Conservation (phyloP, 2,797 vertebrate genomes). For the Sarcophilus harrisii region DNA sequence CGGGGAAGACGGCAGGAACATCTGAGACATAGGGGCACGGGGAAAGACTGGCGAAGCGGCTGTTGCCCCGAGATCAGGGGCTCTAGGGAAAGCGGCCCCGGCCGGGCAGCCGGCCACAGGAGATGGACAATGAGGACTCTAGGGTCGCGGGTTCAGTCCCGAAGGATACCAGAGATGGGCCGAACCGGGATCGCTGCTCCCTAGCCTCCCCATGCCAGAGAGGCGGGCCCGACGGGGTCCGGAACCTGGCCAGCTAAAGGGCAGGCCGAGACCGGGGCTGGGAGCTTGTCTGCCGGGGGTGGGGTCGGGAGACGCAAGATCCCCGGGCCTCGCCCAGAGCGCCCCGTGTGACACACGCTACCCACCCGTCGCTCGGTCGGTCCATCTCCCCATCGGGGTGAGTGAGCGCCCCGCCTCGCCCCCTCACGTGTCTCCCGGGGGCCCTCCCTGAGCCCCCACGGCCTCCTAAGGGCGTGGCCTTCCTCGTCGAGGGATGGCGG, state of each 20-base stretch:
- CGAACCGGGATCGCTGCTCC: background rate
- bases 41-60: constrained; percentile 2
- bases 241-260: background rate
- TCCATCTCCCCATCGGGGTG: background rate
- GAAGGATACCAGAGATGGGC: background rate
- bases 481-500: constrained; percentile 35
- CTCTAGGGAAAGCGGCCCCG: background rate
- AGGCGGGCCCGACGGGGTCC: constrained; percentile 24
- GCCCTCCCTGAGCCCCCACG: constrained; percentile 11
- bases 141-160: background rate
- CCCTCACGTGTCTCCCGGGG: background rate
- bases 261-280: constrained; percentile 36
- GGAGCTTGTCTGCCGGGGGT: background rate
- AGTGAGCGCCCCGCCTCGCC: background rate
- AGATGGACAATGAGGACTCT: constrained; percentile 26
- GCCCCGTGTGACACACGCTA: constrained; percentile 37
- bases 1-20: constrained; percentile 44
- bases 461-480: constrained; percentile 20
- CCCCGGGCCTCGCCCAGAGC: constrained; percentile 29
- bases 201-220: background rate
- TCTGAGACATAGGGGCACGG: background rate
- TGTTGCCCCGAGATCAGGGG: constrained; percentile 5
- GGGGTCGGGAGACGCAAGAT: constrained; percentile 16
- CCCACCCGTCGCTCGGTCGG: background rate
- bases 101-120: background rate